Evolutionary conservation across 1,140 invertebrate species (phyloP).

Genomic region (Euborellia annulipes): DNA sequence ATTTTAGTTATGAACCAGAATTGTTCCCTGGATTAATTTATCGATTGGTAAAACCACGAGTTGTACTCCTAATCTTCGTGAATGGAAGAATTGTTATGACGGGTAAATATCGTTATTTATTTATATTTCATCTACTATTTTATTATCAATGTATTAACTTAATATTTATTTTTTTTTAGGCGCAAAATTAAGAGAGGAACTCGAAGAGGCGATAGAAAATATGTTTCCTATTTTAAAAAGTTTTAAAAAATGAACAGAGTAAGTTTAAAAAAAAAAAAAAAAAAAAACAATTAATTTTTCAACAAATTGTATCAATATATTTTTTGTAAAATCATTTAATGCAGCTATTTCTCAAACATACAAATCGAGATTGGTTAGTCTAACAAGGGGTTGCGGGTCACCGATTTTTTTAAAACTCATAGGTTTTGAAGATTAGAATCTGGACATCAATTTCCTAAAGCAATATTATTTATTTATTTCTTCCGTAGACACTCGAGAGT

Average conservation of each 20-base stretch:
- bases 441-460: too few relatives aligned
- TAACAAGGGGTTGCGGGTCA: too few relatives aligned
- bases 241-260: slow-evolving; percentile 89
- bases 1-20: slow-evolving; percentile 63
- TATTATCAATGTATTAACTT: neutral
- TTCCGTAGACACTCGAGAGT: too few relatives aligned
- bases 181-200: slow-evolving; percentile 81
- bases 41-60: slow-evolving; percentile 88
- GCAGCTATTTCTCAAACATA: too few relatives aligned
- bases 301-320: too few relatives aligned
- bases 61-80: slow-evolving; percentile 93
- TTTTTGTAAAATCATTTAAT: too few relatives aligned
- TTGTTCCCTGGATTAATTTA: slow-evolving; percentile 96
- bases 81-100: slow-evolving; percentile 95
- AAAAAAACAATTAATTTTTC: too few relatives aligned
- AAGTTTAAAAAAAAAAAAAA: too few relatives aligned
- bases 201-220: slow-evolving; percentile 86
- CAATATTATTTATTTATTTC: too few relatives aligned
- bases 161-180: slow-evolving; percentile 42
- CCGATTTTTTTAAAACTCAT: too few relatives aligned
- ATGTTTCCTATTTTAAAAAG: slow-evolving; percentile 95
- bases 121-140: neutral
- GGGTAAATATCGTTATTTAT: slow-evolving; percentile 36
- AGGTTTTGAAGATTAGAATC: too few relatives aligned
- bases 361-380: too few relatives aligned